These are phyloP conservation scores for Leucoma salicis DNA, from an alignment of 2,888 invertebrate genomes.

Conservation along the genomic window DNA sequence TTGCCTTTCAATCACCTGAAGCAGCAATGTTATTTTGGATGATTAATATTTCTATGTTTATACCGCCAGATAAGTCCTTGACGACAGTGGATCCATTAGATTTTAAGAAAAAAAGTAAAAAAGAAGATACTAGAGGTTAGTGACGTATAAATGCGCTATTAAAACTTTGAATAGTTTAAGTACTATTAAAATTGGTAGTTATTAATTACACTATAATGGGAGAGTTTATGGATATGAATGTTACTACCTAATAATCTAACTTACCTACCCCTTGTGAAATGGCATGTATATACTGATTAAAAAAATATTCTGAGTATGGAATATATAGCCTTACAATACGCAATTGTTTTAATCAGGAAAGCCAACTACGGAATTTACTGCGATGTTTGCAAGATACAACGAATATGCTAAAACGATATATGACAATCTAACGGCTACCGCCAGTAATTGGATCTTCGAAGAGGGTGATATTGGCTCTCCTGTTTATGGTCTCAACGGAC, in stretches of 20 bases:
- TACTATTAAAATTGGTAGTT: no score
- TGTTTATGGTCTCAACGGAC: slow-evolving; percentile 57
- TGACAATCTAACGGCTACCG: slow-evolving; percentile 59
- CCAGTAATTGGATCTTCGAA: slow-evolving; percentile 69
- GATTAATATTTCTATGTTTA: background rate
- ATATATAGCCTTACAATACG: background rate
- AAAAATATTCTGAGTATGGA: no score
- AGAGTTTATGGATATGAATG: no score
- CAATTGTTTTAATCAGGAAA: slow-evolving; percentile 42
- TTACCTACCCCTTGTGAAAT: no score
- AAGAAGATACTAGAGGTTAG: slow-evolving; percentile 49
- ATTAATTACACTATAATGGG: background rate
- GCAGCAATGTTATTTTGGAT: no score
- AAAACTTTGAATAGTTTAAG: no score
- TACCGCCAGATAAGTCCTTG: background rate
- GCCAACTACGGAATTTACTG: slow-evolving; percentile 50
- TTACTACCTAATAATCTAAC: no score
- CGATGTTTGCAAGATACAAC: slow-evolving; percentile 59
- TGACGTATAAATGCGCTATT: no score
- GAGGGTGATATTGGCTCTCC: slow-evolving; percentile 59
- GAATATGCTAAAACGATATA: slow-evolving; percentile 65
- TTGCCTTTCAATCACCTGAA: no score
- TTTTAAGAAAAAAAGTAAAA: slow-evolving; percentile 62
- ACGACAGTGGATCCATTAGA: slow-evolving; percentile 39
- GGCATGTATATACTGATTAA: no score